Evolutionary conservation across 1,140 invertebrate genomes (phyloP).

Genomic region (Psix sp.): DNA sequence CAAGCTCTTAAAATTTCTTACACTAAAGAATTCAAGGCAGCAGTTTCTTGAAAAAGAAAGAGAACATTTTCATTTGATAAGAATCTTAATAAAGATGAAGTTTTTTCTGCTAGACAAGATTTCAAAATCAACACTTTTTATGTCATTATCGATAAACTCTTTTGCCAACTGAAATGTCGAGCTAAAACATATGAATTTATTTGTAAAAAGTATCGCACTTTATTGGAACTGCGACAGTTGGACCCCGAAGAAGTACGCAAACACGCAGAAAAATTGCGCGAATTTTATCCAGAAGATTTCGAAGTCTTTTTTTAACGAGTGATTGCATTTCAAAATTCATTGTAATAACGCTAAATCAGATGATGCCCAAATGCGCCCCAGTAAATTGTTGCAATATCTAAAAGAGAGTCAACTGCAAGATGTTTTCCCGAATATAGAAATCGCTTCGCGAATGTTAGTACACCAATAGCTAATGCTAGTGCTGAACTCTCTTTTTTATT

Average conservation of each 20-base stretch:
- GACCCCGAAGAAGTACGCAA: neutral
- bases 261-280: conserved; percentile 10
- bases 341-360: neutral
- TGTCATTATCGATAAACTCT: conserved; percentile 16
- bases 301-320: conserved; percentile 8
- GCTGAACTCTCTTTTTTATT: conserved; percentile 11
- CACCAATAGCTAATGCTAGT: conserved; percentile 2
- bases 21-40: no score
- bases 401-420: neutral
- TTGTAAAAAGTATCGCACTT: conserved; percentile 6
- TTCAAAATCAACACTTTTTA: conserved; percentile 34
- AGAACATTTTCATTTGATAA: no score
- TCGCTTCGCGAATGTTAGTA: conserved; percentile 10
- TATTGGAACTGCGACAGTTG: conserved; percentile 9
- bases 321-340: conserved; percentile 6
- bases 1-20: no score
- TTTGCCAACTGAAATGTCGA: conserved; percentile 8
- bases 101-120: conserved; percentile 5
- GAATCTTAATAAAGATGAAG: neutral
- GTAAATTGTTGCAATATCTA: conserved; percentile 4
- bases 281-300: conserved; percentile 2
- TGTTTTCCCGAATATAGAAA: conserved; percentile 10
- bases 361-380: neutral
- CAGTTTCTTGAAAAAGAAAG: no score
- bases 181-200: neutral